These are phyloP conservation scores for Scalopus aquaticus DNA, from an alignment of 2,113 vertebrate genomes.

Conservation along the genomic window DNA sequence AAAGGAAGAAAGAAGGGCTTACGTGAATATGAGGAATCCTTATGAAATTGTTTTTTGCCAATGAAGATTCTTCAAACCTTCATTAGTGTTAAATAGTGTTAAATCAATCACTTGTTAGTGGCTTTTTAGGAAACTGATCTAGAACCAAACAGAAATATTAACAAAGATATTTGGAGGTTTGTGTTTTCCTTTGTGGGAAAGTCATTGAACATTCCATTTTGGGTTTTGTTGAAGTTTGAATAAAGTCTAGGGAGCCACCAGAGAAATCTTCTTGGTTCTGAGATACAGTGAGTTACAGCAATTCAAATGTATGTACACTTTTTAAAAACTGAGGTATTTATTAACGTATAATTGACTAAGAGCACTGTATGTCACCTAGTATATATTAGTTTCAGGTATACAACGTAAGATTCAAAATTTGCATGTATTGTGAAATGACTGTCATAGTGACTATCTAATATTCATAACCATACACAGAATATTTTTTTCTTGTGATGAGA, in stretches of 20 bases:
- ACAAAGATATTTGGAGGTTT: neutral
- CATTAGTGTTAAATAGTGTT: too few species aligned
- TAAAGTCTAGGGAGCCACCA: neutral
- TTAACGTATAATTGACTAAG: neutral
- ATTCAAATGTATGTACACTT: neutral
- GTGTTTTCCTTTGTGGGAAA: neutral
- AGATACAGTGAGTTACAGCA: neutral
- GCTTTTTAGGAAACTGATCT: slow-evolving; percentile 7
- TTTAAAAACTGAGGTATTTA: neutral
- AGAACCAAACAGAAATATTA: neutral
- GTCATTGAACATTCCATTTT: neutral
- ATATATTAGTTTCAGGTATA: neutral
- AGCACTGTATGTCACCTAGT: neutral
- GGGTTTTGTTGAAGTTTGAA: neutral
- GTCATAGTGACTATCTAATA: neutral
- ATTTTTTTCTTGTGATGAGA: neutral
- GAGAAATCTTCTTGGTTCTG: neutral
- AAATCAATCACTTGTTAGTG: neutral
- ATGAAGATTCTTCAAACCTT: neutral
- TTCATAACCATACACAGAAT: neutral
- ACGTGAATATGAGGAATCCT: neutral
- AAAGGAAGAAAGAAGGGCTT: neutral
- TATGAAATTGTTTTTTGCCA: neutral
- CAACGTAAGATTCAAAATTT: neutral
- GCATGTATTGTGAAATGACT: neutral